Evolutionary conservation across 2,888 invertebrate genomes (phyloP).

Genomic region (Adineta ricciae): DNA sequence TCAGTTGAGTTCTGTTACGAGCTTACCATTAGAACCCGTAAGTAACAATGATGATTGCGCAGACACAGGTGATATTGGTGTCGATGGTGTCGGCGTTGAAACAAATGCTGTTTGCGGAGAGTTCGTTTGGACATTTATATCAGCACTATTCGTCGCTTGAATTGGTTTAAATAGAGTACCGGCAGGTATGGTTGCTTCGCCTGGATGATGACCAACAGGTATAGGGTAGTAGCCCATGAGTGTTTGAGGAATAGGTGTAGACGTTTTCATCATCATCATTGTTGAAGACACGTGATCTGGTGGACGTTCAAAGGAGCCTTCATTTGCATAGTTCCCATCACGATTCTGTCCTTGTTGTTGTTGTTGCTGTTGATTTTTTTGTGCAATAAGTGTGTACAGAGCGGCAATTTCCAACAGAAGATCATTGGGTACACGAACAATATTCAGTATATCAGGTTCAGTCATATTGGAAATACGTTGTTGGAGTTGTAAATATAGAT

Average conservation of each 20-base stretch:
- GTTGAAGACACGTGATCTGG: not conserved
- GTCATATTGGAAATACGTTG: constrained; percentile 2
- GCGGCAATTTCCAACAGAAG: constrained; percentile 7
- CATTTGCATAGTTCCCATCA: not conserved
- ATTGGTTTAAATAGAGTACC: not conserved
- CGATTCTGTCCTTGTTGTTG: not conserved
- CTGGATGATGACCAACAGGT: not conserved
- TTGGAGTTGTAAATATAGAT: constrained; percentile 20
- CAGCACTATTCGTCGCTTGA: not conserved
- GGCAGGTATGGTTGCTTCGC: not conserved
- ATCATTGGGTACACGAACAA: not conserved
- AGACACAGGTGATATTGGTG: not conserved
- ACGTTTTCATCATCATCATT: constrained; percentile 1
- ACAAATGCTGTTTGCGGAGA: not conserved
- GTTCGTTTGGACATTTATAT: not conserved
- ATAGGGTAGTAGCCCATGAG: not conserved
- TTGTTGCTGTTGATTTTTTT: constrained; percentile 12
- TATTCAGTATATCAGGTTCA: constrained; percentile 8
- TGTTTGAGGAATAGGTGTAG: not conserved
- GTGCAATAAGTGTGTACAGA: not conserved
- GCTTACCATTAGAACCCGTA: not conserved
- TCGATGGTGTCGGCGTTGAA: not conserved
- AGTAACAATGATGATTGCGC: not conserved
- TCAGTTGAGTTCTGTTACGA: not conserved
- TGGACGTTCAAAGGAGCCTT: not conserved